These are phyloP conservation scores for Galerucella nymphaeae DNA, from an alignment of 2,888 invertebrate genomes.

Conservation along the genomic window DNA sequence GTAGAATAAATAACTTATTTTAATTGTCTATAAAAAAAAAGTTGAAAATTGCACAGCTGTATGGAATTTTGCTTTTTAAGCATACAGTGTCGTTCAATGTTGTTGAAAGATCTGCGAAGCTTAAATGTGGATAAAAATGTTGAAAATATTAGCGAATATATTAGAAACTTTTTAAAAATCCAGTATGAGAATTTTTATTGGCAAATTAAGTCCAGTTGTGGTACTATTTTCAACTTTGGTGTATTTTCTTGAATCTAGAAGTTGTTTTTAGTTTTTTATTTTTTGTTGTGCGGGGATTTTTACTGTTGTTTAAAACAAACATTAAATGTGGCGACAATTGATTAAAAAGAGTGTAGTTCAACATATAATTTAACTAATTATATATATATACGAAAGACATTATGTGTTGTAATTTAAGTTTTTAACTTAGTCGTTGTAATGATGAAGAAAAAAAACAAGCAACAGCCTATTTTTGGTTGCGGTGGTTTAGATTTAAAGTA, in stretches of 20 bases:
- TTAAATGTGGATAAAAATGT: too few species aligned
- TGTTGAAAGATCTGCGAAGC: too few species aligned
- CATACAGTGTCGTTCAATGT: too few species aligned
- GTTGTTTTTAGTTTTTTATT: not conserved
- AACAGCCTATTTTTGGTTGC: constrained; percentile 30
- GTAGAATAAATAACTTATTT: constrained; percentile 3
- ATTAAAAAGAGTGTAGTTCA: not conserved
- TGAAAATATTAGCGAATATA: too few species aligned
- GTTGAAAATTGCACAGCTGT: not conserved
- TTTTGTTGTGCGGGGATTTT: not conserved
- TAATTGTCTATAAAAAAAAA: not conserved
- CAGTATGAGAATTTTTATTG: not conserved
- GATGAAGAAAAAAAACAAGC: constrained; percentile 21
- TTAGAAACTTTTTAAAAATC: not conserved
- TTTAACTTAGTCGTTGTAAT: constrained; percentile 29
- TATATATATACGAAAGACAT: not conserved
- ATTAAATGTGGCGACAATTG: not conserved
- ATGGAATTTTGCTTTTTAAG: not conserved
- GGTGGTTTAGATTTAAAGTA: constrained; percentile 29
- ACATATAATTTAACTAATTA: not conserved
- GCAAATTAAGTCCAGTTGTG: not conserved
- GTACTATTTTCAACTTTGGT: not conserved
- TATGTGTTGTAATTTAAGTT: constrained; percentile 24
- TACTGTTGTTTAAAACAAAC: not conserved
- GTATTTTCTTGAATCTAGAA: not conserved